Base-by-base conservation (phyloP, 2,113 vertebrate species). In the Canis aureus region DNA sequence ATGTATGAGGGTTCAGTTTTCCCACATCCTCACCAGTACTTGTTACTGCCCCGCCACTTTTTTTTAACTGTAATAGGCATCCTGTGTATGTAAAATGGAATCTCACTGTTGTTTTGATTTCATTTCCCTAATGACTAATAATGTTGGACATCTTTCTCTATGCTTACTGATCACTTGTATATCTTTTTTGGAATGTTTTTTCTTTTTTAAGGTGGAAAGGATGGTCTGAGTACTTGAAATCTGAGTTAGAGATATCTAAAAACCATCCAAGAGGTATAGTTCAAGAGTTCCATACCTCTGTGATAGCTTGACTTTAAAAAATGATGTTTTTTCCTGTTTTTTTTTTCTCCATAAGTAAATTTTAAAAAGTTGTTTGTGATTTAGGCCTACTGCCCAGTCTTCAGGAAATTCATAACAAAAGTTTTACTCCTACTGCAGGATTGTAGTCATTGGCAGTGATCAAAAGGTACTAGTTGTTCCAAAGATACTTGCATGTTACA, bases 221-320 rank as follows among this genome's bases (percentile, higher is more conserved):
- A 74, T 7, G n/a, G 9, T 85, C 32, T 94, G 1, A 84, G 12
- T 88, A 74, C 57, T 92, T 96, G 20, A 94, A 81, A 67, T 95
- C 16, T 90, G 43, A 78, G 29, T 62, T 97, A 96, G 55, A 66
- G 81, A 84, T 67, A 15, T 69, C 38, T 93, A 25, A 89, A 95
- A 94, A 86, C 11, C 81, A 79, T 22, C 32, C 57, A 2, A 27
- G 3, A 32, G 82, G 12, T 29, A 87, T 43, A 69, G 90, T 78
- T 81, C 74, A 90, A 95, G 32, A 11, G 74, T 78, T 92, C 12
- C 8, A 16, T 94, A 80, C 17, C 3, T 88, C 16, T 69, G 8
- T 69, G 66, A 69, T 76, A 86, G 67, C 51, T 83, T 80, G 20
- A 67, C 22, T 43, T 96, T 69, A n/a, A 38, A 16, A 57, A 64